Conservation (phyloP, 2,113 vertebrate species). For the Apteryx owenii region DNA sequence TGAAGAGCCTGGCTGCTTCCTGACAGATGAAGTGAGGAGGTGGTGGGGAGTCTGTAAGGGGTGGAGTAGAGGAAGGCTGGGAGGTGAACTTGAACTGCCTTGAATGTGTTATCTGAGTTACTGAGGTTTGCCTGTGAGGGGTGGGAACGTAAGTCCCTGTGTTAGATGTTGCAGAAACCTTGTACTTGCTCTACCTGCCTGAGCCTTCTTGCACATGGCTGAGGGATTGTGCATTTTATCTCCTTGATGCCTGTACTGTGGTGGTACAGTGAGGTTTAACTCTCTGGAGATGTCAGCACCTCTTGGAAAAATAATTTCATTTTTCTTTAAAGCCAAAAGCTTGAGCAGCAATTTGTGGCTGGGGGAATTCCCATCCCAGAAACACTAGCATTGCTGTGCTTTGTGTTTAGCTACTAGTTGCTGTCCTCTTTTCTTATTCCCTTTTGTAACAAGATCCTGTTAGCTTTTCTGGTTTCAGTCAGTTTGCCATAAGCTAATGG, state of each 20-base stretch:
- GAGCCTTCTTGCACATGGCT: fast-evolving
- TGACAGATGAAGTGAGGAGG: neutral
- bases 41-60: neutral
- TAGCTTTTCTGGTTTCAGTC: neutral
- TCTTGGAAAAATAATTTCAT: neutral
- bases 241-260: neutral
- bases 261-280: neutral
- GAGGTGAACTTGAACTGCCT: neutral
- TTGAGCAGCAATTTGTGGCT: neutral
- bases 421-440: neutral
- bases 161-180: neutral
- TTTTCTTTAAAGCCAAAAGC: neutral
- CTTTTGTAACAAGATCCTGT: neutral
- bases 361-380: neutral
- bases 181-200: neutral
- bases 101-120: neutral
- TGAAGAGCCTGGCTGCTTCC: neutral
- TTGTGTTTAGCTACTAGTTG: neutral
- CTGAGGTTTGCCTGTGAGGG: neutral
- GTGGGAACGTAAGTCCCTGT: fast-evolving
- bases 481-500: neutral
- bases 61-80: neutral
- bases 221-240: neutral
- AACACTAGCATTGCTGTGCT: neutral
- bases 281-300: neutral